Percentiles rank a stretch among this genome's conserved stretches.
phyloP scores from a whole-genome alignment of 30 jellyfish, hydroid and myxozoan genomes.

The Morbakka virulenta region DNA sequence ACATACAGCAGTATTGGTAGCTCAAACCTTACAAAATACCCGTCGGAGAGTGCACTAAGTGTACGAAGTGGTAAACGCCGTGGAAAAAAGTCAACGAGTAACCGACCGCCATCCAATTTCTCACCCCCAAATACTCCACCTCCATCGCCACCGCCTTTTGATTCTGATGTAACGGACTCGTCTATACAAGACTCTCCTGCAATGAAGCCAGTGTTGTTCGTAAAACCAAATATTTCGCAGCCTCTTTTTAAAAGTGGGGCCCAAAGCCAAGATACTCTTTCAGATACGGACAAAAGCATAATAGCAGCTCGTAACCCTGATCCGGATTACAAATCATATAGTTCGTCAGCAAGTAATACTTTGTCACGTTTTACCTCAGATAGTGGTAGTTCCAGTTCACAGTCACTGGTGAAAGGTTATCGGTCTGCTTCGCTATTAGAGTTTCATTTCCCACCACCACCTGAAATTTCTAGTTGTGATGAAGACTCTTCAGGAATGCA shows the following conservation, averaged over 20 bases:
- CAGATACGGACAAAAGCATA: no score
- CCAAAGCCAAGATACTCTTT: no score
- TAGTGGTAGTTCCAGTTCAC: background rate
- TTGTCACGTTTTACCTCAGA: background rate
- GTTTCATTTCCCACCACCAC: conserved; percentile 85
- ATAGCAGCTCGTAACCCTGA: no score
- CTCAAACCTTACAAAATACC: background rate
- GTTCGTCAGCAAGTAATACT: background rate
- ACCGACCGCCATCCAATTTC: conserved; percentile 52
- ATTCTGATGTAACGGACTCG: no score
- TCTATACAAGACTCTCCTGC: no score
- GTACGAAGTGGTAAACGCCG: conserved; percentile 19
- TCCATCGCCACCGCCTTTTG: no score
- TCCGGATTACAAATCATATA: background rate
- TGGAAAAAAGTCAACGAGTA: conserved; percentile 50
- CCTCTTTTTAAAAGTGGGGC: no score
- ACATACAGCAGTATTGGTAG: background rate
- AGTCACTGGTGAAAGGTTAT: background rate
- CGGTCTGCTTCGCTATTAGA: conserved; percentile 31
- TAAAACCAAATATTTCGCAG: no score
- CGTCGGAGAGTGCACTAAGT: background rate
- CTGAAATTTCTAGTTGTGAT: background rate
- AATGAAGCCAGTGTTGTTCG: no score
- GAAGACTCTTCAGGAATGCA: background rate
- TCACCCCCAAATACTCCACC: conserved; percentile 77